Percentiles rank a stretch among this genome's conserved stretches.
phyloP scores from a whole-genome alignment of 2,888 invertebrate species.

The Zygothrica quintamaculata region DNA sequence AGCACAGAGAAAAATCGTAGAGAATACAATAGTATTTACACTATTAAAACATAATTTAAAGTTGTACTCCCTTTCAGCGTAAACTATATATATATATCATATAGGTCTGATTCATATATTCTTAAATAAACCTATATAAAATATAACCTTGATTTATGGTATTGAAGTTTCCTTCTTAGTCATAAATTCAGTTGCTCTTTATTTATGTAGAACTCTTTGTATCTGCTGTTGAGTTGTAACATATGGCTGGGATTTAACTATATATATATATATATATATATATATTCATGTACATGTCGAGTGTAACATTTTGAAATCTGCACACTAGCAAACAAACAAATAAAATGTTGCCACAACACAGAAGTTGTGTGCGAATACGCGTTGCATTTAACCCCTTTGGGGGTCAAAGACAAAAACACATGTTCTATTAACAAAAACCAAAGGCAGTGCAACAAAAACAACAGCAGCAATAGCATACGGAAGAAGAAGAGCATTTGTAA shows the following conservation, averaged over 20 bases:
- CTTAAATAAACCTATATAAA: too few relatives aligned
- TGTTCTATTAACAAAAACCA: slow-evolving; percentile 34
- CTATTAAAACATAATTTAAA: too few relatives aligned
- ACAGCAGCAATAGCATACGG: slow-evolving; percentile 5
- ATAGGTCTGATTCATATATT: too few relatives aligned
- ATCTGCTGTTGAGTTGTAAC: slow-evolving; percentile 1
- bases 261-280: slow-evolving; percentile 10
- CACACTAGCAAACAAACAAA: too few relatives aligned
- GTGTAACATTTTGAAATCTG: slow-evolving; percentile 38
- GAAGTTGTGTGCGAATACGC: slow-evolving; percentile 18
- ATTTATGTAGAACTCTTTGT: slow-evolving; percentile 7
- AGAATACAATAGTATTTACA: too few relatives aligned
- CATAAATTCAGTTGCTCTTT: too few relatives aligned
- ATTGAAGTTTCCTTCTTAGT: too few relatives aligned
- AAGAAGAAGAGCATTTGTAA: not conserved
- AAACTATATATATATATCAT: too few relatives aligned
- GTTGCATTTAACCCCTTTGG: slow-evolving; percentile 29
- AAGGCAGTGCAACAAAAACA: slow-evolving; percentile 18
- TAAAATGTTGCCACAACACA: slow-evolving; percentile 13
- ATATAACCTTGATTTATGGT: too few relatives aligned
- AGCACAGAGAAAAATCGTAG: too few relatives aligned
- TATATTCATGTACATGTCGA: slow-evolving; percentile 5
- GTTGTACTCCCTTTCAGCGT: too few relatives aligned
- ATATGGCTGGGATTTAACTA: slow-evolving; percentile 45
- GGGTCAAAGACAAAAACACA: slow-evolving; percentile 46